Conservation (phyloP, 2,113 vertebrate species). For the Hiodon tergisus region DNA sequence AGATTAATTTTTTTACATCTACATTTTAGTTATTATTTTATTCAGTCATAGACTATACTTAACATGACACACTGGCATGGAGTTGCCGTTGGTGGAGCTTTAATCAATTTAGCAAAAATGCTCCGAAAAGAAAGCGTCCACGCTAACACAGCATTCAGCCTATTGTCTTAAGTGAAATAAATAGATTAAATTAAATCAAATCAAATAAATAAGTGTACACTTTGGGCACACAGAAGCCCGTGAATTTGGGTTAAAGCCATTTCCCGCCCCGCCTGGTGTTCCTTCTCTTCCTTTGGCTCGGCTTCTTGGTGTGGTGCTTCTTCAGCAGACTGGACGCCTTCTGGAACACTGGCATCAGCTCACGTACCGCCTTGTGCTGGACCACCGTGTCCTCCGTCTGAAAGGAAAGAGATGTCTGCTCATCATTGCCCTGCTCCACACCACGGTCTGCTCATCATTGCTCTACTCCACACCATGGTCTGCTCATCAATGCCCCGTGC, state of each 20-base stretch:
- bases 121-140: constrained; percentile 7
- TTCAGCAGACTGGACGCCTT: background rate
- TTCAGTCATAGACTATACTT: constrained; percentile 6
- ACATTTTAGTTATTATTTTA: background rate
- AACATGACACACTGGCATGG: background rate
- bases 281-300: background rate
- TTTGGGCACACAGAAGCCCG: background rate
- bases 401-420: background rate
- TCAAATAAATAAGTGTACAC: constrained; percentile 6
- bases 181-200: constrained; percentile 15
- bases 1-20: background rate
- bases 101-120: background rate
- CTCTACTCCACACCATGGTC: no score
- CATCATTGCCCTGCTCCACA: background rate
- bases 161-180: background rate
- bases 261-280: constrained; percentile 6
- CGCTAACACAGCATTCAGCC: background rate
- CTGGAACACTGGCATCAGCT: constrained; percentile 11
- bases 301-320: background rate
- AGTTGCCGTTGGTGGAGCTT: background rate
- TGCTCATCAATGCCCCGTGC: background rate
- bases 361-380: constrained; percentile 11
- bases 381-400: constrained; percentile 6
- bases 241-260: background rate
- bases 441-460: no score